Base-by-base conservation (phyloP, 2,113 vertebrate species). In the Actenoides lindsayi region DNA sequence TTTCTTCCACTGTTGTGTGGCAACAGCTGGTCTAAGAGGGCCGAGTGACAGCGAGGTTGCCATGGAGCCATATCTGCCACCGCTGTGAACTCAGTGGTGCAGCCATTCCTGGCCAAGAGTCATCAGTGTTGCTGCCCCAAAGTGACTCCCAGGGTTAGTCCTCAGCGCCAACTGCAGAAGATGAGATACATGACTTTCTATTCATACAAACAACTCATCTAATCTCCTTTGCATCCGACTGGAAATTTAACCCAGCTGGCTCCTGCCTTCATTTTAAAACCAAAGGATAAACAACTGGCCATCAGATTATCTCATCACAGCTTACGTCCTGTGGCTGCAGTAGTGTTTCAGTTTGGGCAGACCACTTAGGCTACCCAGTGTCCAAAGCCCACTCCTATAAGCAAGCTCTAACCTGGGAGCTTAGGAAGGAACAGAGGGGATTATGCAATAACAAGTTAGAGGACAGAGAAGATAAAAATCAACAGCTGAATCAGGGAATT, bases 41-140 rank as follows among this genome's bases (percentile, higher is more conserved):
- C 17, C 4, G 4, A 87, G 11, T 9, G 79, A 28, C 39, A 68
- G 56, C 1, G 0, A 70, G 94, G 97, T 97, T 97, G 95, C 97
- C 95, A 95, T 94, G 96, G 96, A 97, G 94, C 96, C 94, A 14
- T 8, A n/a, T 68, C 92, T 93, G 91, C 87, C 96, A 48, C 80
- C 2, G 0, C 20, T 1, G 1, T 28, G 50, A 57, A 74, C 90
- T 85, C 42, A 3, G 89, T 88, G 90, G 84, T 71, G 67, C 16
- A 3, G 89, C 65, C 3, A 1, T 53, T 78, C 65, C 69, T 11
- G 44, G 63, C 89, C 76, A 69, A 57, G 95, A 93, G 64, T 64
- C 75, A 71, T 21, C 46, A 13, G 11, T 11, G 63, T 37, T 76
- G 54, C 63, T 46, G 51, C 10, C 65, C 77, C 78, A 56, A 13